phyloP scores from a whole-genome alignment of 1,140 invertebrate genomes.

The Meloidogyne chitwoodi region DNA sequence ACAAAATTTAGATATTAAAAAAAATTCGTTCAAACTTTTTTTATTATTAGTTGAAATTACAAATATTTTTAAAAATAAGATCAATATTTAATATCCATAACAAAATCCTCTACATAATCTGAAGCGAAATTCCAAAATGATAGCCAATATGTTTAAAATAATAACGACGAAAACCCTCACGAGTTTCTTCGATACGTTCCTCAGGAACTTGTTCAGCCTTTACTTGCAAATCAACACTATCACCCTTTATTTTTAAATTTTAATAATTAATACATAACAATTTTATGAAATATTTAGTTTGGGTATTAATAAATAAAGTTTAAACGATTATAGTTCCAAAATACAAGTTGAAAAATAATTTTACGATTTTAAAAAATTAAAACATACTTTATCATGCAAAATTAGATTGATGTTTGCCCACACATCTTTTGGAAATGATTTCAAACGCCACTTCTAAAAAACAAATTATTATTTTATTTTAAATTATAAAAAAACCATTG shows the following conservation, averaged over 20 bases:
- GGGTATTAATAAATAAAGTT: too few relatives aligned
- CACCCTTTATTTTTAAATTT: conserved; percentile 68
- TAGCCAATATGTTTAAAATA: conserved; percentile 64
- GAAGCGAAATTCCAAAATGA: conserved; percentile 63
- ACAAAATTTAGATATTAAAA: too few relatives aligned
- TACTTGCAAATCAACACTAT: conserved; percentile 48
- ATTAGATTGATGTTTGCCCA: background rate
- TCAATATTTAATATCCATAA: conserved; percentile 5
- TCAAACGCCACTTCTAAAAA: background rate
- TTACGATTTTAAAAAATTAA: background rate
- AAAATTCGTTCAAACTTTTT: too few relatives aligned
- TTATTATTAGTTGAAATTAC: background rate
- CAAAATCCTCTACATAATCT: conserved; percentile 34
- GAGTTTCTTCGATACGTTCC: conserved; percentile 45
- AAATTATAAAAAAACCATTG: conserved; percentile 67
- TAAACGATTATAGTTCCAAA: too few relatives aligned
- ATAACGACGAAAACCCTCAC: conserved; percentile 63
- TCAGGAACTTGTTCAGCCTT: conserved; percentile 44
- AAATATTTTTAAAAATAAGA: background rate
- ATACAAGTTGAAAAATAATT: too few relatives aligned
- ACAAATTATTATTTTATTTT: background rate
- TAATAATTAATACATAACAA: too few relatives aligned
- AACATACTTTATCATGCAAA: background rate
- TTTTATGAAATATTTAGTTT: too few relatives aligned
- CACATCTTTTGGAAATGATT: background rate